Percentiles rank a stretch among this genome's conserved stretches.
Conservation (phyloP, 2,113 vertebrate species). For the Pseudorectes ferrugineus region DNA sequence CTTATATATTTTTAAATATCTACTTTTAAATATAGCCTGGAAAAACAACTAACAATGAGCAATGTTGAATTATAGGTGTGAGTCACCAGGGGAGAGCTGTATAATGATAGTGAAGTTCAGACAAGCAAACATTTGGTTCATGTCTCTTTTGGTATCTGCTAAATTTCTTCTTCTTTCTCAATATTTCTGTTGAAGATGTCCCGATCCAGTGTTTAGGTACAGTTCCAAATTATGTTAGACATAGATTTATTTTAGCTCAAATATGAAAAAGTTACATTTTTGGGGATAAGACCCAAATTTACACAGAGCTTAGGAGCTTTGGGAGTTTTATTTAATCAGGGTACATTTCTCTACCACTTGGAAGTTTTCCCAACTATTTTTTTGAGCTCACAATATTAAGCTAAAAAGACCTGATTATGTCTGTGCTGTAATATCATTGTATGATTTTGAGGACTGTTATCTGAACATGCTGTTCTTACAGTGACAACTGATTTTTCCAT, state of each 20-base stretch:
- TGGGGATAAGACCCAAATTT: neutral
- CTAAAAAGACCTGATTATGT: neutral
- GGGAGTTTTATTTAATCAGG: neutral
- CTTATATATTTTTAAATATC: neutral
- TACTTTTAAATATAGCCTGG: neutral
- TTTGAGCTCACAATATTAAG: neutral
- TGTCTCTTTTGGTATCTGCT: neutral
- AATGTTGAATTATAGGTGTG: neutral
- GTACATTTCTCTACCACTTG: neutral
- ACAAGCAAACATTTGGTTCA: neutral
- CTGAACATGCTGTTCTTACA: neutral
- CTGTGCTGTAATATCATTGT: neutral
- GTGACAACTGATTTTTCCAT: neutral
- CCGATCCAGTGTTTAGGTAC: neutral
- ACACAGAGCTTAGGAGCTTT: neutral
- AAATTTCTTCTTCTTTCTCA: neutral
- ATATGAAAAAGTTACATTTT: neutral
- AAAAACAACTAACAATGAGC: neutral
- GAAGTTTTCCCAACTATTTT: neutral
- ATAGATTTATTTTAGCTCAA: neutral
- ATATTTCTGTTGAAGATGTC: neutral
- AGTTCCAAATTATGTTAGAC: neutral
- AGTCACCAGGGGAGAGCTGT: neutral
- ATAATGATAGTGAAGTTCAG: neutral
- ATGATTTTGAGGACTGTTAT: neutral